Evolutionary conservation across 2,113 vertebrate species (phyloP).

Genomic region (Anolis sagrei): DNA sequence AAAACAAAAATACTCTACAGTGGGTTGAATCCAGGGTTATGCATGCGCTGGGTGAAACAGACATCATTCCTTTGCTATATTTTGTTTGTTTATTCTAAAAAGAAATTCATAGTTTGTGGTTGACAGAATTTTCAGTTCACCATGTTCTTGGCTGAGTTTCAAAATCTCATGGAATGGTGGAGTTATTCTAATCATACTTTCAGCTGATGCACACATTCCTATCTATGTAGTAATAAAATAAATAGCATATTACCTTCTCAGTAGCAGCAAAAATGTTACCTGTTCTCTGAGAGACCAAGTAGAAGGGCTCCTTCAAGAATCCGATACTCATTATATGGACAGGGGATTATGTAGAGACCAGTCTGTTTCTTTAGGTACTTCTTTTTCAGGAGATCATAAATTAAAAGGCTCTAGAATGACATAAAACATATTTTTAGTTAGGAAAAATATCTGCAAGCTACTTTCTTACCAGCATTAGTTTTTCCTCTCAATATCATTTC

Average conservation of each 20-base stretch:
- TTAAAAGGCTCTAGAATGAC: conserved; percentile 64
- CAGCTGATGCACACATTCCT: not conserved
- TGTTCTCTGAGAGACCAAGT: conserved; percentile 74
- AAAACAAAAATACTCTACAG: not conserved
- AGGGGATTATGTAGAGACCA: conserved; percentile 63
- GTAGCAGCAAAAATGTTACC: conserved; percentile 58
- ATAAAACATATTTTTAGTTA: not conserved
- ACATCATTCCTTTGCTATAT: not conserved
- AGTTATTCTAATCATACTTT: not conserved
- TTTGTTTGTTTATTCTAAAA: not conserved
- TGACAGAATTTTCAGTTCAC: not conserved
- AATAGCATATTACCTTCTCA: not conserved
- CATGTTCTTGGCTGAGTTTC: conserved; percentile 6
- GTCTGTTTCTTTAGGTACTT: conserved; percentile 72
- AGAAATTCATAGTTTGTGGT: not conserved
- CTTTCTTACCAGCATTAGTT: not conserved
- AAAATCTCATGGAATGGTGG: not conserved
- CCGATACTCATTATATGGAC: conserved; percentile 71
- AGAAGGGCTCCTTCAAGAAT: conserved; percentile 67
- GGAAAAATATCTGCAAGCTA: not conserved
- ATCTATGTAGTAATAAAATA: not conserved
- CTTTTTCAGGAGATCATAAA: conserved; percentile 73
- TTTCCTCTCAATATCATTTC: not conserved
- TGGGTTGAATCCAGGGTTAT: too few species aligned
- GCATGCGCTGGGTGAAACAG: too few species aligned